Base-by-base conservation (phyloP, 2,113 vertebrate genomes). In the Oncorhynchus kisutch region DNA sequence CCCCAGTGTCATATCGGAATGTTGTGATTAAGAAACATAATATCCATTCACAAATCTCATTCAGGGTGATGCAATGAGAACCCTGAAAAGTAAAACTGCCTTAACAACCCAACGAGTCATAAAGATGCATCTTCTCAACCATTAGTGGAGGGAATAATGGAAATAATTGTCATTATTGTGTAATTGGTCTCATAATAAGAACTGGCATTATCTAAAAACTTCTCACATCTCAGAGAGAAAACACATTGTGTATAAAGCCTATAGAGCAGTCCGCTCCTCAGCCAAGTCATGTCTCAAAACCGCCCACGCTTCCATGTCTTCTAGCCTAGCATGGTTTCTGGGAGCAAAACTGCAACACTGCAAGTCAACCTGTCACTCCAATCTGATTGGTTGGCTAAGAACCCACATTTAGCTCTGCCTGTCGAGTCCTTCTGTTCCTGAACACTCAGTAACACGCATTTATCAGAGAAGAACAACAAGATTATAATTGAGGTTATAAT, bases 401-500 rank as follows among this genome's bases (percentile, higher is more conserved):
- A 62, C n/a, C 51, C 59, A 62, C 59, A 62, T 62, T 62, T 62
- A 54, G 3, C 3, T 54, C 51, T 54, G 51, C 51, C 51, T 54
- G 51, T 54, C 16, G 1, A 54, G 13, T 54, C 51, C 51, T 54
- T 54, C 51, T 54, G 51, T 54, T 18, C 51, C 8, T 7, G 13
- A 62, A 62, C 51, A 62, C 59, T 8, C 59, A 62, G 59, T 22
- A 2, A 62, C n/a, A 62, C n/a, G 2, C n/a, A 16, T 16, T 67
- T 31, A 31, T 25, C 11, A 14, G 66, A 31, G 13, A 12, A 34
- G 29, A 18, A 29, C 29, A n/a, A 67, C 34, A 67, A 67, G 14
- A 34, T 3, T 18, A 57, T 75, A 76, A 76, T 66, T 59, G 82
- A 54, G 24, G 67, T 29, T 27, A 1, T 11, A 71, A 25, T 24